These are phyloP conservation scores for Sceloporus undulatus DNA, from an alignment of 2,113 vertebrate genomes.

Conservation along the genomic window DNA sequence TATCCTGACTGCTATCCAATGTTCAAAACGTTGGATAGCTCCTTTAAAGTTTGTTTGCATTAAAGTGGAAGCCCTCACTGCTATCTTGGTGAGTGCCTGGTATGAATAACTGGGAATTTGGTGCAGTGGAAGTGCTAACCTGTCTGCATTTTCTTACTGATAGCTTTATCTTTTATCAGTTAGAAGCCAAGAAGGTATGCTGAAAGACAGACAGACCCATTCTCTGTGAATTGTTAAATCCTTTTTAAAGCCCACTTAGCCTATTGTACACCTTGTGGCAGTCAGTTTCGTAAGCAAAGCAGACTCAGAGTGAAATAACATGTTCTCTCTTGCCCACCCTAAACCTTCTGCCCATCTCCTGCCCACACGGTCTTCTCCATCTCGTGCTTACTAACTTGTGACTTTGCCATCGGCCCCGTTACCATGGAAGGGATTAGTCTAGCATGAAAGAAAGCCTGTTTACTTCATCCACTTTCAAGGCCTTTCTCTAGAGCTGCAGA, in stretches of 20 bases:
- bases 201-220: neutral
- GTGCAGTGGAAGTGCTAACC: too few relatives aligned
- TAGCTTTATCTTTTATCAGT: too few relatives aligned
- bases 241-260: neutral
- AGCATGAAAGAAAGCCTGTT: conserved; percentile 74
- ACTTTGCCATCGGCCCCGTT: conserved; percentile 73
- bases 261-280: too few relatives aligned
- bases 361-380: conserved; percentile 13
- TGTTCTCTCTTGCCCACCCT: neutral
- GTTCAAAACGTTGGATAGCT: too few relatives aligned
- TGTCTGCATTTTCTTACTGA: too few relatives aligned
- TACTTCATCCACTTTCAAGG: conserved; percentile 55
- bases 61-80: too few relatives aligned
- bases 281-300: neutral
- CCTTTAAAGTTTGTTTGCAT: too few relatives aligned
- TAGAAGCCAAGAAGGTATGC: neutral
- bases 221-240: too few relatives aligned
- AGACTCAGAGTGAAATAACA: fast-evolving
- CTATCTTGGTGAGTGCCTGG: too few relatives aligned
- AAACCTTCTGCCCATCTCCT: neutral
- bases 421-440: conserved; percentile 76
- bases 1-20: too few relatives aligned
- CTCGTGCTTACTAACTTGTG: conserved; percentile 71
- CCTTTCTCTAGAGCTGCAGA: conserved; percentile 55
- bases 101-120: too few relatives aligned